These are phyloP conservation scores for Drosophila limbata DNA, from an alignment of 2,888 invertebrate genomes.

Conservation along the genomic window DNA sequence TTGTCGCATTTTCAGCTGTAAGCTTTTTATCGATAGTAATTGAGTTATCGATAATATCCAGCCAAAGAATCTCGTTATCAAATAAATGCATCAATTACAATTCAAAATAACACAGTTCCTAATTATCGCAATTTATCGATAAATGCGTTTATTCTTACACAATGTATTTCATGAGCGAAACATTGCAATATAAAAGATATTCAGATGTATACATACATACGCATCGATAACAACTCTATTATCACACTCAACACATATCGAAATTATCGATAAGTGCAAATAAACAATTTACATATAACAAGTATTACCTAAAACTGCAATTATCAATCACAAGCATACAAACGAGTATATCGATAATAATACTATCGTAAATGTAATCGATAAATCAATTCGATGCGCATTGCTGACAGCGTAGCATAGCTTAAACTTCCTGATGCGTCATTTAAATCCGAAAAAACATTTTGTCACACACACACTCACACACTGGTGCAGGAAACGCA, in stretches of 20 bases:
- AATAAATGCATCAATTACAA: no score
- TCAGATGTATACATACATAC: not conserved
- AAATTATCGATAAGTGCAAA: not conserved
- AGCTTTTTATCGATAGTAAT: not conserved
- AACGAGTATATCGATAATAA: not conserved
- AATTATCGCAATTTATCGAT: not conserved
- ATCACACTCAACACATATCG: not conserved
- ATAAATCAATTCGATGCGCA: not conserved
- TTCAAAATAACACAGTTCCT: not conserved
- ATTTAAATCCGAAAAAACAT: not conserved
- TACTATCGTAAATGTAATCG: not conserved
- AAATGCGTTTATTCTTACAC: not conserved
- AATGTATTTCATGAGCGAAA: not conserved
- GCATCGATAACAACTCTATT: not conserved
- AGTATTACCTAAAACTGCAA: not conserved
- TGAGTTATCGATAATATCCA: not conserved
- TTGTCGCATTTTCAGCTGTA: not conserved
- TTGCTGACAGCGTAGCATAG: not conserved
- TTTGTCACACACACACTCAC: constrained; percentile 10
- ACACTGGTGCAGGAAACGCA: constrained; percentile 40
- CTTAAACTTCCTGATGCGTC: not conserved
- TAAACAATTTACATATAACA: not conserved
- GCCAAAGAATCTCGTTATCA: no score
- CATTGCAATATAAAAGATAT: not conserved
- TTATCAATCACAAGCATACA: not conserved